Percentiles rank a stretch among this genome's conserved stretches.
Evolutionary conservation across 64 coral and sea anemone species (phyloP).

Genomic region (Pocillopora damicornis): DNA sequence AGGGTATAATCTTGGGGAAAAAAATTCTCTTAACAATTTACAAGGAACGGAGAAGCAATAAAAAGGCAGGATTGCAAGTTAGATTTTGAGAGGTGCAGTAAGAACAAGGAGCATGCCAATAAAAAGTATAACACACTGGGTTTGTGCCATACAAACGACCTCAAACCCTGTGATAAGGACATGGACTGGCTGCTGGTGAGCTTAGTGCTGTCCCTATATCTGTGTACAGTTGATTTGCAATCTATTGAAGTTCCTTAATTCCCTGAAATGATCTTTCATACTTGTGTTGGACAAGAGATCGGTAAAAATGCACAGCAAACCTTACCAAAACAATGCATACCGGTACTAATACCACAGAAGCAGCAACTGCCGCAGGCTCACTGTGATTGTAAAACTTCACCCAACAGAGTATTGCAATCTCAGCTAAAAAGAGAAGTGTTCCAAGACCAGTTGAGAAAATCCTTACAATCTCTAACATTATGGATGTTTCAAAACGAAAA

Average conservation of each 20-base stretch:
- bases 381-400: conserved; percentile 93
- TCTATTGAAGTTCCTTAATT: conserved; percentile 88
- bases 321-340: conserved; percentile 84
- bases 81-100: no score
- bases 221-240: conserved; percentile 81
- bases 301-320: conserved; percentile 97
- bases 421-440: conserved; percentile 84
- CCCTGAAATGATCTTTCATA: conserved; percentile 86
- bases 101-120: background rate
- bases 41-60: no score
- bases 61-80: no score
- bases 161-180: conserved; percentile 41
- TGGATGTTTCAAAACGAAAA: no score
- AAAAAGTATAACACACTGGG: background rate
- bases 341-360: conserved; percentile 75
- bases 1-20: no score
- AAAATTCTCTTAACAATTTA: no score
- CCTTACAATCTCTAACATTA: no score
- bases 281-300: conserved; percentile 85
- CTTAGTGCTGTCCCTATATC: conserved; percentile 12
- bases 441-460: conserved; percentile 98
- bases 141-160: background rate
- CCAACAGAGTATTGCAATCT: conserved; percentile 94
- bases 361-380: conserved; percentile 64
- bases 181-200: conserved; percentile 5